phyloP scores from a whole-genome alignment of 2,797 vertebrate genomes.

The Hipposideros larvatus region DNA sequence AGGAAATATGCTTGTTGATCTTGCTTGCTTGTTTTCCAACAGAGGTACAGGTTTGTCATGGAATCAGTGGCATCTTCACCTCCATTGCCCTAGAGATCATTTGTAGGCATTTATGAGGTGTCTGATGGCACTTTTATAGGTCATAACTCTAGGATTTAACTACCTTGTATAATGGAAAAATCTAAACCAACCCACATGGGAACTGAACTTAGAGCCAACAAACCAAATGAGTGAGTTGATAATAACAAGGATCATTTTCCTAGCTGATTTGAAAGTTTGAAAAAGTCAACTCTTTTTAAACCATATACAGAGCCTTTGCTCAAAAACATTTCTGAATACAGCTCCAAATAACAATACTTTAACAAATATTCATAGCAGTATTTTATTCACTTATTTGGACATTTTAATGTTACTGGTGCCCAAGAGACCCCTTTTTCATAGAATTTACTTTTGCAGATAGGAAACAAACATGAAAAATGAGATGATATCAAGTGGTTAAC shows the following conservation, averaged over 20 bases:
- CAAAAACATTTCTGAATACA: conserved; percentile 24
- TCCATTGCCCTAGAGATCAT: neutral
- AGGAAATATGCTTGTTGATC: neutral
- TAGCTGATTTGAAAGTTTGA: neutral
- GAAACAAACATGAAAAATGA: neutral
- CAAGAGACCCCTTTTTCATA: neutral
- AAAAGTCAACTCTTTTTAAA: neutral
- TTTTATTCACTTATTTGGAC: neutral
- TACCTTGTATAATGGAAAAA: neutral
- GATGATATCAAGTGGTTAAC: neutral
- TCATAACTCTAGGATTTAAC: neutral
- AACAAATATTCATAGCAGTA: neutral
- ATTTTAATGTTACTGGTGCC: neutral
- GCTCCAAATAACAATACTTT: neutral
- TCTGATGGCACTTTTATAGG: neutral
- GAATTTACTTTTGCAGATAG: neutral
- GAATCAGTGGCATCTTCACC: neutral
- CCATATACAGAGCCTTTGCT: neutral
- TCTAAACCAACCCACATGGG: neutral
- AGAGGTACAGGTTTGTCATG: neutral
- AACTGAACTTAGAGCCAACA: neutral
- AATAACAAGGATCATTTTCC: neutral
- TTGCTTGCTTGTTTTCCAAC: neutral
- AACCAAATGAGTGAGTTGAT: neutral
- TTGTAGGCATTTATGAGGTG: neutral